Evolutionary conservation across 2,888 invertebrate genomes (phyloP), one percentile per base, ranked within the genome.

Genomic region (Calameuta idolon): DNA sequence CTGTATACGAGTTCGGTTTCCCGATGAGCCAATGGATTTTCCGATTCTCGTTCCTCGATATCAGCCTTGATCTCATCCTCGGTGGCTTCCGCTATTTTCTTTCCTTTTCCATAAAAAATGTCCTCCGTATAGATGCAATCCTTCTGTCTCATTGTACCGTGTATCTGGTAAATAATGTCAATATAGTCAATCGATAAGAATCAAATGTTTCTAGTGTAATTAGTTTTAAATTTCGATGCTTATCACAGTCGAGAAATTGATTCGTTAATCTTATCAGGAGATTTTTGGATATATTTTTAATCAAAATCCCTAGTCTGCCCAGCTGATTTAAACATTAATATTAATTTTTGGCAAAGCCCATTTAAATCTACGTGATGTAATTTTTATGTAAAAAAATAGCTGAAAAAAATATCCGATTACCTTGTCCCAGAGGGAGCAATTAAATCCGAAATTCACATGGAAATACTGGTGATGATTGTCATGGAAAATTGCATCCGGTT

Each of bases 401-500:
- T 55, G 55, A 23, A 55, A 40, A 37, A 37, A 55, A 23, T 9
- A 55, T 55, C 9, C 23, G 55, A 55, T 23, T 84, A 95, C 95
- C 92, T 92, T 94, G 89, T 96, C 96, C 95, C 96, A 96, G 68
- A 94, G 80, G 73, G 90, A 92, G 89, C 95, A 94, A 87, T 96
- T 96, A 88, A 96, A 96, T 1, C 95, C 95, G 85, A 95, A 96
- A 91, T 96, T 96, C 86, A 95, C 95, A 87, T 96, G 96, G 92
- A 95, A 95, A 91, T 95, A 95, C 91, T 96, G 95, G 85, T 96
- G 96, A 83, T 96, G 96, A 86, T 96, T 94, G 87, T 96, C 96
- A 84, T 96, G 96, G 91, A 96, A 96, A 80, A 94, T 94, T 0
- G 95, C 94, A 83, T 95, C 94, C 0, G 95, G 95, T 88, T 95